Evolutionary conservation across 1,140 invertebrate genomes (phyloP), one percentile per base, ranked within the genome.

Genomic region (Chironomus striatipennis): DNA sequence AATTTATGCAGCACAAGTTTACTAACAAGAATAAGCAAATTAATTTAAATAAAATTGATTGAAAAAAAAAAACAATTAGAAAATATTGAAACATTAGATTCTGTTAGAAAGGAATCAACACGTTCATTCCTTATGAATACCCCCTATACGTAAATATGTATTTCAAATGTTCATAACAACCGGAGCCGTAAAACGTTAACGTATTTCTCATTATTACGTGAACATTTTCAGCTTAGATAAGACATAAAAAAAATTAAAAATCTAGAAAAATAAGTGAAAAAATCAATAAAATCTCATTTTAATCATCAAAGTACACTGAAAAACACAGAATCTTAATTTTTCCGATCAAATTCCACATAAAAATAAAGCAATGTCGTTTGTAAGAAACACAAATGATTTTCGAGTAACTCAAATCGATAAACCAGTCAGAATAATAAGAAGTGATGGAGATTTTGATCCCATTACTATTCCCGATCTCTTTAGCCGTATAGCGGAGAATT

Each of bases 401-500:
- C 47, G 47, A 12, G 47, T 57, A n/a, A n/a, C 10, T n/a, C 12
- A 57, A n/a, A 15, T 57, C n/a, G 15, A 57, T n/a, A 10, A 57
- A 15, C 47, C 47, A 15, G 12, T n/a, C 12, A 57, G n/a, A 57
- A 57, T 57, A n/a, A 57, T n/a, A 57, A 57, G 47, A 57, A 57
- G 12, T 57, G 47, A 57, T 57, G 12, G 12, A n/a, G 47, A 57
- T 57, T 57, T 57, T 4, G 82, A 86, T 21, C 91, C 93, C 0
- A 83, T 93, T 65, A 96, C 94, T 4, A 86, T 96, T 17, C 91
- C 92, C 24, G 89, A 90, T 6, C 79, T 93, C 18, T 80, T 97
- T 1, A 86, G 83, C 73, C 84, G 85, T 70, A 88, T 86, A 0
- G 91, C 86, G 0, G 85, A 88, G 57, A 86, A 86, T 76, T 89